phyloP scores from a whole-genome alignment of 2,113 vertebrate genomes.

The Harpagus bidentatus region DNA sequence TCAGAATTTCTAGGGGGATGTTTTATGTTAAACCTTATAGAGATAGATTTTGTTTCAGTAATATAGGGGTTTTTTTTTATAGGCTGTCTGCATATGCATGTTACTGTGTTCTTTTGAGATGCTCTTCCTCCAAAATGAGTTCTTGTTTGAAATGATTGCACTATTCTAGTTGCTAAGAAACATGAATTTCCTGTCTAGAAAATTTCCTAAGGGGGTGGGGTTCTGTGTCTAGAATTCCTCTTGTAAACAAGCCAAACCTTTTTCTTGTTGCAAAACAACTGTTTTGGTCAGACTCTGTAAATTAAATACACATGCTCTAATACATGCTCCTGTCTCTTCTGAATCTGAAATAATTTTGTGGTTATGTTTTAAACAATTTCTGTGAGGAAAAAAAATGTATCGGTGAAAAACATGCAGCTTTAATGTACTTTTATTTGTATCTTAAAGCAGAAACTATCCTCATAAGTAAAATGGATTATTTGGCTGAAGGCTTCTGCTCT shows the following conservation, averaged over 20 bases:
- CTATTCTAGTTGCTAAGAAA: conserved; percentile 7
- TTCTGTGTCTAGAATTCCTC: background rate
- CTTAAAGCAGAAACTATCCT: background rate
- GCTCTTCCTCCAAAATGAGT: background rate
- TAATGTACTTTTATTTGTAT: background rate
- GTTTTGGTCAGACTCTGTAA: background rate
- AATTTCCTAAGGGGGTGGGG: background rate
- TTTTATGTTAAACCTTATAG: background rate
- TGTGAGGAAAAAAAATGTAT: background rate
- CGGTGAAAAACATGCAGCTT: background rate
- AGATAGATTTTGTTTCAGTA: background rate
- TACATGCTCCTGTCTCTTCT: background rate
- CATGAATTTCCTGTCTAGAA: background rate
- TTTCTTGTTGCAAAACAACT: background rate
- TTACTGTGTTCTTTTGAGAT: background rate
- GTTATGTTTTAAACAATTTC: background rate
- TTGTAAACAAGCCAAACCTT: background rate
- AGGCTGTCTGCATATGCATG: background rate
- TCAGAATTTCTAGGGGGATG: background rate
- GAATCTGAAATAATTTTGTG: background rate
- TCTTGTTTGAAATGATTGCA: background rate
- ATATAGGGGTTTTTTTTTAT: background rate
- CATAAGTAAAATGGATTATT: background rate
- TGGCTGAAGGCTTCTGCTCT: background rate
- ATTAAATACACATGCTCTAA: background rate